Conservation (phyloP, 2,797 vertebrate genomes). For the Buphagus erythrorhynchus region DNA sequence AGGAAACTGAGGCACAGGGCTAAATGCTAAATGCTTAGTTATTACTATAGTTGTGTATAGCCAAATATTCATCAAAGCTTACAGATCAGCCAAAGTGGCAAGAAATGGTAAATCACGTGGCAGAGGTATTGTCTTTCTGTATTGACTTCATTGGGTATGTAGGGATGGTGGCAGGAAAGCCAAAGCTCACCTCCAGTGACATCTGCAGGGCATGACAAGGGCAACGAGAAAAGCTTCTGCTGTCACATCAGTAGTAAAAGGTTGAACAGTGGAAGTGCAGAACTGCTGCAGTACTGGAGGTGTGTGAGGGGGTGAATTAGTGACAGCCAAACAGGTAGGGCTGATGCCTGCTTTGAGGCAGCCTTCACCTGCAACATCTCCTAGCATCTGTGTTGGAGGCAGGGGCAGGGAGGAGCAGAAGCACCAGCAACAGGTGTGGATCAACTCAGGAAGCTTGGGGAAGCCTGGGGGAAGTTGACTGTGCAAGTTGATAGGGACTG, state of each 20-base stretch:
- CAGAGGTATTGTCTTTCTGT: neutral
- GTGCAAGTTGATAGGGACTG: rapidly evolving
- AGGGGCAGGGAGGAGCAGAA: neutral
- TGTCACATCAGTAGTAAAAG: neutral
- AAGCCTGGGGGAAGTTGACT: neutral
- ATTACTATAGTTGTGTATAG: neutral
- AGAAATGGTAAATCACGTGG: neutral
- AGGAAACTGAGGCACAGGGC: neutral
- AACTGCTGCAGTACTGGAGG: neutral
- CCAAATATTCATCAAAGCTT: neutral
- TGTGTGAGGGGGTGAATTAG: neutral
- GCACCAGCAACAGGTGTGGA: neutral
- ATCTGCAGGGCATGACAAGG: neutral
- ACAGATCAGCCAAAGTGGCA: neutral
- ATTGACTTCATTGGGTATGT: neutral
- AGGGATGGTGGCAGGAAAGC: neutral
- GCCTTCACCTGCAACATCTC: neutral
- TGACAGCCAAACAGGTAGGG: neutral
- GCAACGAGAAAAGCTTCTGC: neutral
- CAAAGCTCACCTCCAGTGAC: neutral
- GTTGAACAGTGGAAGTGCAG: neutral
- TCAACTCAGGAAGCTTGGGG: neutral
- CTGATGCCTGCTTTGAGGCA: neutral
- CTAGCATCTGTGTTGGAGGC: neutral
- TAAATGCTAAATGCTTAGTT: neutral